Evolutionary conservation across 1,140 invertebrate species (phyloP), one percentile per base, ranked within the genome.

Genomic region (Alviniconcha marisindica): DNA sequence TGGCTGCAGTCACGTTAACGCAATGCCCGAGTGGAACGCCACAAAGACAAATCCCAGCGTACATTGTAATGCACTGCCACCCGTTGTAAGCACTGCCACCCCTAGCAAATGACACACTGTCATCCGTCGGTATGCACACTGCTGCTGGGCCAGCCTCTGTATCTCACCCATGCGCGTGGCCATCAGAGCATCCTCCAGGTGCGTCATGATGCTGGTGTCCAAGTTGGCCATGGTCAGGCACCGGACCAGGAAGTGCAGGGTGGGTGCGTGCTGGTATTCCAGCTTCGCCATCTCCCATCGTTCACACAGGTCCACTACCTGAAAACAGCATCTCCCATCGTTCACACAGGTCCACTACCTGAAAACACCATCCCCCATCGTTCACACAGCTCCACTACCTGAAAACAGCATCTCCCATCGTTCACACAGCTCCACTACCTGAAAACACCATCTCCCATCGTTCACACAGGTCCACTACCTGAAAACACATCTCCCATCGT

Each of bases 221-320:
- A 78, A 33, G 77, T 38, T 60, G 21, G 51, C 77, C 51, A 78
- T 36, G 31, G 33, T 38, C 51, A 78, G 51, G 36, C 77, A 54
- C 18, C 77, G 77, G 28, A 33, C 24, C 51, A 78, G 77, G 33
- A 78, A 78, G n/a, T 33, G 15, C 44, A 78, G 48, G 31, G 77
- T 78, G 51, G 36, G 38, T 31, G 48, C 28, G 54, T 60, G 51
- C 44, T 54, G 51, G 51, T 54, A n/a, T 15, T 78, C 51, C 24
- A 60, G 5, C 18, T 60, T 54, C 31, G 31, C 56, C 51, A 78
- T 2, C 31, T 60, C 56, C 77, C 77, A 78, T 1, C 74, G 74
- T n/a, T 66, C 63, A 33, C 31, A n/a, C 2, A 66, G 63, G 12
- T 33, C 33, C 24, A 66, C 63, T 5, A 66, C 63, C 63, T 66